phyloP scores from a whole-genome alignment of 2,113 vertebrate species.

The Tragelaphus strepsiceros region DNA sequence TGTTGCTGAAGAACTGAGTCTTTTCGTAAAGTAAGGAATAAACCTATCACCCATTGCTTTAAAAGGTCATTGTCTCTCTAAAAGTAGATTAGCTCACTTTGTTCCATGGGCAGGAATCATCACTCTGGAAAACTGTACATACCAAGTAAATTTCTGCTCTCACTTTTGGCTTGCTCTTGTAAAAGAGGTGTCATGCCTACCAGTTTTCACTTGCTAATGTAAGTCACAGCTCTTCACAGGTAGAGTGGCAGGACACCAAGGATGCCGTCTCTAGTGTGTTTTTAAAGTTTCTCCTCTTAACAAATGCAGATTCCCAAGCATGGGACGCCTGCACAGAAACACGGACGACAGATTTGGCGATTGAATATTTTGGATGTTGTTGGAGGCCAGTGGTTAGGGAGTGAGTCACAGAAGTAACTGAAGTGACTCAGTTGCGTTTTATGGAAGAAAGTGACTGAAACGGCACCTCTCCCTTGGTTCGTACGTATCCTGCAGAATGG shows the following conservation, averaged over 20 bases:
- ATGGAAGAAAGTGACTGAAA: background rate
- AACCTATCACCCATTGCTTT: constrained; percentile 23
- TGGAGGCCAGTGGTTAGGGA: background rate
- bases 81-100: constrained; percentile 52
- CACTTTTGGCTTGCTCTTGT: constrained; percentile 20
- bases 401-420: background rate
- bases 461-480: background rate
- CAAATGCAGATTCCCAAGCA: background rate
- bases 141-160: background rate
- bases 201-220: constrained; percentile 7
- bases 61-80: constrained; percentile 63
- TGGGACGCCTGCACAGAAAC: background rate
- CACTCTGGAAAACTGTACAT: background rate
- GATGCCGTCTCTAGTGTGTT: background rate
- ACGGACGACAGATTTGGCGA: background rate
- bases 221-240: background rate
- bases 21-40: constrained; percentile 19
- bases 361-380: constrained; percentile 29
- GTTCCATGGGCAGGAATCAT: constrained; percentile 17
- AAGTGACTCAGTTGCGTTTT: background rate
- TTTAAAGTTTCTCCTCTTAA: background rate
- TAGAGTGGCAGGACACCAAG: background rate
- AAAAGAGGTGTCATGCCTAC: constrained; percentile 21
- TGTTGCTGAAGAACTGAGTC: background rate
- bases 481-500: background rate